Conservation (phyloP, 1,140 invertebrate genomes). For the Drosophila subobscura region DNA sequence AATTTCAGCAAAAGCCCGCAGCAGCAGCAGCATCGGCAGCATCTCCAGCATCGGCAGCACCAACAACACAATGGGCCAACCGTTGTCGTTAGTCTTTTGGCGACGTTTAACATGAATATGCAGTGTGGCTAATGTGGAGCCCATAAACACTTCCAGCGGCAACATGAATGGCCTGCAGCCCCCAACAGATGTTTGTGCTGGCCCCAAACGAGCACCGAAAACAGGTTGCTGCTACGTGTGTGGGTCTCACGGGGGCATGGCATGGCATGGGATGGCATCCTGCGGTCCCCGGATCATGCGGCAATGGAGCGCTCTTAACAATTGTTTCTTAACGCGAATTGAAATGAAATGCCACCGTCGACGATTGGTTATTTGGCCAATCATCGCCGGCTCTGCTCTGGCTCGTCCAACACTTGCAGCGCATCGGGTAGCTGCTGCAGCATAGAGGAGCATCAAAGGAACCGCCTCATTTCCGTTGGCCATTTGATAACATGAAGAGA, state of each 20-base stretch:
- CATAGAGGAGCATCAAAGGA: slow-evolving; percentile 43
- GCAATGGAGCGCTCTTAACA: slow-evolving; percentile 53
- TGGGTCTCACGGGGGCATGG: slow-evolving; percentile 38
- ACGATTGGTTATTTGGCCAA: slow-evolving; percentile 70
- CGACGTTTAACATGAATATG: slow-evolving; percentile 82
- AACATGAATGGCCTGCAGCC: slow-evolving; percentile 70
- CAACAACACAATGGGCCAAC: slow-evolving; percentile 67
- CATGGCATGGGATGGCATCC: slow-evolving; percentile 25
- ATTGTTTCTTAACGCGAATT: slow-evolving; percentile 80
- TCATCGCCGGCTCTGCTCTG: slow-evolving; percentile 29
- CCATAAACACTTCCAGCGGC: slow-evolving; percentile 82
- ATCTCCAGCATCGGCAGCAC: slow-evolving; percentile 22
- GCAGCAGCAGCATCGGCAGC: slow-evolving; percentile 11
- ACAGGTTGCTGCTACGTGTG: slow-evolving; percentile 78
- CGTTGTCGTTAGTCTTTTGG: slow-evolving; percentile 79
- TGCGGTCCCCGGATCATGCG: slow-evolving; percentile 24
- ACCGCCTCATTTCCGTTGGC: slow-evolving; percentile 69
- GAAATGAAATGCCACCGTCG: slow-evolving; percentile 77
- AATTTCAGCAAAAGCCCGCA: slow-evolving; percentile 67
- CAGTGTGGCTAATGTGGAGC: slow-evolving; percentile 83
- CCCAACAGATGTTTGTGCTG: slow-evolving; percentile 48
- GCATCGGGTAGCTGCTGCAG: slow-evolving; percentile 16
- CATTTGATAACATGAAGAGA: slow-evolving; percentile 33
- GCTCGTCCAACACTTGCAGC: slow-evolving; percentile 39
- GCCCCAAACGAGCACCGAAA: slow-evolving; percentile 28